phyloP scores from a whole-genome alignment of 2,888 invertebrate genomes.

The Drosophila fulvimacula region DNA sequence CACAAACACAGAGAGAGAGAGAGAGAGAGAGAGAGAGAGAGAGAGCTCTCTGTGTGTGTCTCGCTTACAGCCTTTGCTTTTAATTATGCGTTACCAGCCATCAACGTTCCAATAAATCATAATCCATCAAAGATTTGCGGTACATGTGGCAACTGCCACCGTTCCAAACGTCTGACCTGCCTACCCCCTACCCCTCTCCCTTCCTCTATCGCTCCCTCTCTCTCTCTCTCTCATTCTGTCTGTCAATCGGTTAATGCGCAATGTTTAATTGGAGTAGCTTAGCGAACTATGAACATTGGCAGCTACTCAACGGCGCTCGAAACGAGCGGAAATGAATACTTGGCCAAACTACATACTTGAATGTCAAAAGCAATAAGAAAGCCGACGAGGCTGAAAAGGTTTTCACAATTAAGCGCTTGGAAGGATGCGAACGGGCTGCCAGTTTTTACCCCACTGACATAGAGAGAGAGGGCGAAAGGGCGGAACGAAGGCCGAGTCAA shows the following conservation, averaged over 20 bases:
- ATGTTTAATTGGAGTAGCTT: constrained; percentile 67
- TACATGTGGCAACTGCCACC: constrained; percentile 55
- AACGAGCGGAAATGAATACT: constrained; percentile 72
- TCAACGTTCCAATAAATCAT: constrained; percentile 77
- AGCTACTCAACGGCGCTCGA: constrained; percentile 33
- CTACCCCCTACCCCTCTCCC: not conserved
- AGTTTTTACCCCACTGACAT: constrained; percentile 57
- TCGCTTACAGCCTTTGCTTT: constrained; percentile 55
- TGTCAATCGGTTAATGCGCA: constrained; percentile 53
- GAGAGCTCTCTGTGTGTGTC: not conserved
- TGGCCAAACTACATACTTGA: constrained; percentile 61
- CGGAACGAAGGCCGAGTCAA: constrained; percentile 15
- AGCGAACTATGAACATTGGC: constrained; percentile 42
- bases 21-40: constrained; percentile 1
- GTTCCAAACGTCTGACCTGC: constrained; percentile 8
- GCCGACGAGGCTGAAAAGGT: constrained; percentile 56
- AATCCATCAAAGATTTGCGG: constrained; percentile 80
- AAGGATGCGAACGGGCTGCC: constrained; percentile 51
- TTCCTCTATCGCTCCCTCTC: not conserved
- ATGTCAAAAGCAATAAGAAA: constrained; percentile 64
- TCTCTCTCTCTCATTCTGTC: not conserved
- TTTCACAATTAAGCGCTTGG: constrained; percentile 61
- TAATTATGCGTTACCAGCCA: constrained; percentile 76
- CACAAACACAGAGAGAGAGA: constrained; percentile 22
- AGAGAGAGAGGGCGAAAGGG: constrained; percentile 6